Conservation (phyloP, 2,113 vertebrate species). For the Turnix velox region DNA sequence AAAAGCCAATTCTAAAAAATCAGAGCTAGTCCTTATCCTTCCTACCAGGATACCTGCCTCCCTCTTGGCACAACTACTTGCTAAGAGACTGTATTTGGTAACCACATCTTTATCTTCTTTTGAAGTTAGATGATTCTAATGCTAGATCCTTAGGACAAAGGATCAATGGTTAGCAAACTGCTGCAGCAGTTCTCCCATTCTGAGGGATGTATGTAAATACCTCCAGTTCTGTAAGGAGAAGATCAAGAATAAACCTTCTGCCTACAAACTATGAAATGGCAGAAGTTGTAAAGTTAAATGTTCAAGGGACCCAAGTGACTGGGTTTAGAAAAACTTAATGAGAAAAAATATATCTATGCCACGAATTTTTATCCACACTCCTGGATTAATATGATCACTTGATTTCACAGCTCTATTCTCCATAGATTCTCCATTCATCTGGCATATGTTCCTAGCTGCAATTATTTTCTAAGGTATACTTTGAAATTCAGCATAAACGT, state of each 20-base stretch:
- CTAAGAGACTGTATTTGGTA: not conserved
- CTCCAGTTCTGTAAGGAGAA: not conserved
- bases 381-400: not conserved
- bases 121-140: not conserved
- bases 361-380: constrained; percentile 22
- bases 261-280: not conserved
- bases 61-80: not conserved
- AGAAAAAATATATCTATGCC: not conserved
- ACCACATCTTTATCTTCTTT: not conserved
- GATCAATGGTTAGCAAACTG: not conserved
- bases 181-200: not conserved
- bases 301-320: not conserved
- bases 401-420: constrained; percentile 25
- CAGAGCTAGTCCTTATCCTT: not conserved
- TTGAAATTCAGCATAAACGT: not conserved
- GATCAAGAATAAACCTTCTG: constrained; percentile 27
- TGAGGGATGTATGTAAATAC: constrained; percentile 24
- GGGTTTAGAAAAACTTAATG: constrained; percentile 19
- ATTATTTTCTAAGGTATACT: not conserved
- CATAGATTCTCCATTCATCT: constrained; percentile 40
- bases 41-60: not conserved
- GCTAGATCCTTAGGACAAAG: not conserved
- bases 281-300: not conserved
- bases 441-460: not conserved
- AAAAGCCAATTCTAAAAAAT: not conserved